phyloP scores from a whole-genome alignment of 1,140 invertebrate genomes.

The Physella acuta region DNA sequence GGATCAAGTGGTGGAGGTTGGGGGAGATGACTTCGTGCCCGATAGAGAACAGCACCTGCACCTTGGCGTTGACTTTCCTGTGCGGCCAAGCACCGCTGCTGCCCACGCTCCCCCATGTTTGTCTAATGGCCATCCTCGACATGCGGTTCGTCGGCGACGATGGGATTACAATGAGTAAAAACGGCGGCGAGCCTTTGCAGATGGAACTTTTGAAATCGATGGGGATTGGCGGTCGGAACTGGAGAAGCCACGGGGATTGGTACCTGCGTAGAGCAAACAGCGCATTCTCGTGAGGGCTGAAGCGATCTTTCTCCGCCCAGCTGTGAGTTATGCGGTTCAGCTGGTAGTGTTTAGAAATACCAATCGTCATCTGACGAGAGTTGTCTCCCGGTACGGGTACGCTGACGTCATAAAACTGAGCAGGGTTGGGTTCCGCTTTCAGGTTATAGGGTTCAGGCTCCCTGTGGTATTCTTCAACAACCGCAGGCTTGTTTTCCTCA shows the following conservation, averaged over 20 bases:
- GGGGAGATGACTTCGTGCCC: conserved; percentile 26
- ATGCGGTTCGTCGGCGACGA: conserved; percentile 1
- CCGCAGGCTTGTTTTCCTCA: too few species aligned
- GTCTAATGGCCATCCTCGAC: conserved; percentile 21
- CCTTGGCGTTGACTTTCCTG: neutral
- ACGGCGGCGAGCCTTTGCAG: neutral
- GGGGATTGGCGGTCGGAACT: neutral
- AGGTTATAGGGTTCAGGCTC: too few species aligned
- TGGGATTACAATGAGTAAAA: conserved; percentile 2
- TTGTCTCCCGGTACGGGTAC: too few species aligned
- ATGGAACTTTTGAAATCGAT: neutral
- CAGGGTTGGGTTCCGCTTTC: too few species aligned
- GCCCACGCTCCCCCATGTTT: conserved; percentile 32
- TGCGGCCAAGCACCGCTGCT: conserved; percentile 23
- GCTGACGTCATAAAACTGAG: too few species aligned
- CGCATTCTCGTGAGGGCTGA: neutral
- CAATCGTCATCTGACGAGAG: too few species aligned
- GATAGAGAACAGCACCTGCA: conserved; percentile 35
- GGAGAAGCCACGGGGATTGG: neutral
- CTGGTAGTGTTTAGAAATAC: too few species aligned
- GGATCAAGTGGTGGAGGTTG: conserved; percentile 49
- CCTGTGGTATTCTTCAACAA: too few species aligned
- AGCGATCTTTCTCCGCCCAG: neutral
- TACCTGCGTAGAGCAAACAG: neutral
- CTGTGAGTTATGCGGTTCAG: too few species aligned